A percentile compares a stretch with the other conserved stretches of the same genome.
These are phyloP conservation scores for Bungarus multicinctus DNA, from an alignment of 2,113 vertebrate genomes.

Conservation along the genomic window DNA sequence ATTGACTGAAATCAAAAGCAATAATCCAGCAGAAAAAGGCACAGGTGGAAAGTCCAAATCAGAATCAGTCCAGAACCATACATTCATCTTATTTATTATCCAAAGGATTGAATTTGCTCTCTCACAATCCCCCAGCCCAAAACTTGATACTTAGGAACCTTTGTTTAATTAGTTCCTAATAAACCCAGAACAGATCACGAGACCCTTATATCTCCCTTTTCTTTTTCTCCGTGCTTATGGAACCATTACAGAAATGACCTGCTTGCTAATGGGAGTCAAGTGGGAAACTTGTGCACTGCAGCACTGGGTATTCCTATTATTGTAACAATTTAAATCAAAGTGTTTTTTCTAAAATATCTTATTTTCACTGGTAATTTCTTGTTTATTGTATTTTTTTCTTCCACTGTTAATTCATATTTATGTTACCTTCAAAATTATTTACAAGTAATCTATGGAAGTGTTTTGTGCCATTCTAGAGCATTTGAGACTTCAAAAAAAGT, in stretches of 20 bases:
- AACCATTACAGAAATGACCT: background rate
- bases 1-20: background rate
- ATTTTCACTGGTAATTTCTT: background rate
- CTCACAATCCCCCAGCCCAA: background rate
- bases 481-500: background rate
- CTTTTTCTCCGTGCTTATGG: background rate
- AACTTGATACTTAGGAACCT: background rate
- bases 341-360: background rate
- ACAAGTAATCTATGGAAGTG: background rate
- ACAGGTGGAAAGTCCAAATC: background rate
- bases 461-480: background rate
- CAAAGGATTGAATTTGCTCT: background rate
- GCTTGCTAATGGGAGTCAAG: background rate
- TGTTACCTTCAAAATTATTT: conserved; percentile 1
- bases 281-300: background rate
- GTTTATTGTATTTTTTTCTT: background rate
- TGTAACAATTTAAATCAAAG: background rate
- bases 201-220: background rate
- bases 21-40: background rate
- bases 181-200: background rate
- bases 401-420: background rate
- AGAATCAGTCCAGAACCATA: background rate
- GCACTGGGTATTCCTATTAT: background rate
- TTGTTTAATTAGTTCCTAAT: background rate
- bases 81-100: background rate